These are phyloP conservation scores for Halesus radiatus DNA, from an alignment of 1,140 invertebrate species.

Conservation along the genomic window DNA sequence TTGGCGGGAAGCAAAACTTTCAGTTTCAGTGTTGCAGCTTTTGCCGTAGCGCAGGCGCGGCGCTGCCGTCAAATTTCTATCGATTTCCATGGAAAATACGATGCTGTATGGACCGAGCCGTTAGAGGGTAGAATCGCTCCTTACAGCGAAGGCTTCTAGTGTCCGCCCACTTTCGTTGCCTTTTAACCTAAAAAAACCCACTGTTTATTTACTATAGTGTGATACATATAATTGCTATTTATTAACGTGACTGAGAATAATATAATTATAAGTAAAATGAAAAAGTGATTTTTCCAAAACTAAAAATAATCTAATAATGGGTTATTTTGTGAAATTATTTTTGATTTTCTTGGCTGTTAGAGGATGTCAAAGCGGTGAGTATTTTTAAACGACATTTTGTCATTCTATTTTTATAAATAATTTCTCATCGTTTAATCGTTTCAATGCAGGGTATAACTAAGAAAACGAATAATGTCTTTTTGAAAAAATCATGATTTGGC, in stretches of 20 bases:
- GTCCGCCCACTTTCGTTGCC: constrained; percentile 24
- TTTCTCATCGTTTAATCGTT: too few species aligned
- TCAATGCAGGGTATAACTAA: too few species aligned
- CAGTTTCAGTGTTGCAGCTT: background rate
- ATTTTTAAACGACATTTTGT: too few species aligned
- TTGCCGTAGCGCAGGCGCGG: constrained; percentile 40
- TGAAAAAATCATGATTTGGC: too few species aligned
- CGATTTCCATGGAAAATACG: constrained; percentile 40
- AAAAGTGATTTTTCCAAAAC: background rate
- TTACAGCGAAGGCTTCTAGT: background rate
- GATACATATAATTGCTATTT: too few species aligned
- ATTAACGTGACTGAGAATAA: background rate
- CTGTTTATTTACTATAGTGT: constrained; percentile 14
- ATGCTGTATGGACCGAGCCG: constrained; percentile 47
- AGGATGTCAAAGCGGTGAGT: constrained; percentile 37
- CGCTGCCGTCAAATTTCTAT: constrained; percentile 30
- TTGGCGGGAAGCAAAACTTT: constrained; percentile 8
- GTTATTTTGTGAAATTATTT: constrained; percentile 44
- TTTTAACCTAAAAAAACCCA: constrained; percentile 33
- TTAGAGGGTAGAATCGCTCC: constrained; percentile 4
- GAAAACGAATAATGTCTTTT: too few species aligned
- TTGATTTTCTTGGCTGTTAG: constrained; percentile 28
- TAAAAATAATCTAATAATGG: constrained; percentile 32
- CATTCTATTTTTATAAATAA: too few species aligned
- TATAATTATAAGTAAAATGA: background rate